Conservation (phyloP, 2,113 vertebrate genomes). For the Neogobius melanostomus region DNA sequence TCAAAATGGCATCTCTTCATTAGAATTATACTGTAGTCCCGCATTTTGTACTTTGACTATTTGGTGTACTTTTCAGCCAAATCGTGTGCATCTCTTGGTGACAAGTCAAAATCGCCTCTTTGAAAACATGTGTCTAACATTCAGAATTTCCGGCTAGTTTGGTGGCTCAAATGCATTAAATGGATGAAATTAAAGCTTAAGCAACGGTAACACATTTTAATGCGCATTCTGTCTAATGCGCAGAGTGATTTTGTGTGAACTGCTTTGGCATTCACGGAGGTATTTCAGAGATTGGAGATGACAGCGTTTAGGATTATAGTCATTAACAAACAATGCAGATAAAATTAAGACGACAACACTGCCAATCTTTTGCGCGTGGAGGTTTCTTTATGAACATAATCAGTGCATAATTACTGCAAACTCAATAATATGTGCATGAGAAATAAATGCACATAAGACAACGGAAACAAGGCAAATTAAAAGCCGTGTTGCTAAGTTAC, state of each 20-base stretch:
- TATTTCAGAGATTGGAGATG: slow-evolving; percentile 22
- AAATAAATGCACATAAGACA: slow-evolving; percentile 8
- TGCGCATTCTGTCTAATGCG: not conserved
- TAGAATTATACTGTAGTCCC: not conserved
- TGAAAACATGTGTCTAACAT: not conserved
- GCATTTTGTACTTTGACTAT: not conserved
- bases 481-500: slow-evolving; percentile 2
- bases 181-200: not conserved
- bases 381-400: not conserved
- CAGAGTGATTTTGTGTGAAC: slow-evolving; percentile 32
- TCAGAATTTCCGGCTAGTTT: not conserved
- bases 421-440: not conserved
- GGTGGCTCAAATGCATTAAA: not conserved
- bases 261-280: slow-evolving; percentile 30
- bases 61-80: not conserved
- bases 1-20: not conserved
- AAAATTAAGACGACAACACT: slow-evolving; percentile 11
- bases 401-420: slow-evolving; percentile 6
- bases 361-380: not conserved
- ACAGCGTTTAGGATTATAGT: slow-evolving; percentile 21
- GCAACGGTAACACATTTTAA: not conserved
- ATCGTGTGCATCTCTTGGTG: not conserved
- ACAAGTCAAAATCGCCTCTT: not conserved
- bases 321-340: slow-evolving; percentile 17
- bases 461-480: slow-evolving; percentile 8